Evolutionary conservation across 2,888 invertebrate genomes (phyloP), one percentile per base, ranked within the genome.

Genomic region (Drosophila mimetica): DNA sequence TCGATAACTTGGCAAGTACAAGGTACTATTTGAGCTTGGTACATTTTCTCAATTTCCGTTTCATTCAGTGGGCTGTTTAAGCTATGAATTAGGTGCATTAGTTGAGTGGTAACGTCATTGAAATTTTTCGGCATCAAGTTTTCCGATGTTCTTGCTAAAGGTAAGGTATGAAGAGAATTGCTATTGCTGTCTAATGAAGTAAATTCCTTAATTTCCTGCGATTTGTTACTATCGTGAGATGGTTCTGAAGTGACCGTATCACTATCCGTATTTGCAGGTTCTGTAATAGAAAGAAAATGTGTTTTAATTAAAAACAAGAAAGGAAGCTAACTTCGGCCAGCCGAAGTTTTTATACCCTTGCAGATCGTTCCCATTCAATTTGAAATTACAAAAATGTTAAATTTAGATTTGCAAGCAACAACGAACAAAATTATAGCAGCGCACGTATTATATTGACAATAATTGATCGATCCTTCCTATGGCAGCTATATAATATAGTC

Each of bases 181-280:
- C 82, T 88, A 28, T 85, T 88, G 63, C 87, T 90, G 25, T 89
- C 89, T 28, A 77, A 13, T 7, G 86, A 87, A 28, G 54, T 60
- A 2, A 57, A 69, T 42, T 65, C 70, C 34, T 79, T 79, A 8
- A 65, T 53, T 16, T 64, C 58, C 18, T 42, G 41, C 16, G 73
- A 69, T 52, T 75, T 75, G n/a, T 54, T 57, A 60, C 75, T 90
- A 58, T 90, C 90, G 8, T 77, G 85, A 16, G 90, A 90, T 8
- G 76, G 90, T n/a, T 88, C 90, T 30, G 90, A 90, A 36, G 90
- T 89, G 25, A 81, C 75, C 6, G 90, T 82, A 54, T 90, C 90
- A 60, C 89, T 91, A 41, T 90, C 89, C 41, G 78, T 85, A 53
- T 66, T 77, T 30, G 61, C 79, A 53, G 55, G 69, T 57, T 79